A percentile compares a stretch with the other conserved stretches of the same genome.
phyloP scores from a whole-genome alignment of 2,113 vertebrate species.

The Rhodinocichla rosea region DNA sequence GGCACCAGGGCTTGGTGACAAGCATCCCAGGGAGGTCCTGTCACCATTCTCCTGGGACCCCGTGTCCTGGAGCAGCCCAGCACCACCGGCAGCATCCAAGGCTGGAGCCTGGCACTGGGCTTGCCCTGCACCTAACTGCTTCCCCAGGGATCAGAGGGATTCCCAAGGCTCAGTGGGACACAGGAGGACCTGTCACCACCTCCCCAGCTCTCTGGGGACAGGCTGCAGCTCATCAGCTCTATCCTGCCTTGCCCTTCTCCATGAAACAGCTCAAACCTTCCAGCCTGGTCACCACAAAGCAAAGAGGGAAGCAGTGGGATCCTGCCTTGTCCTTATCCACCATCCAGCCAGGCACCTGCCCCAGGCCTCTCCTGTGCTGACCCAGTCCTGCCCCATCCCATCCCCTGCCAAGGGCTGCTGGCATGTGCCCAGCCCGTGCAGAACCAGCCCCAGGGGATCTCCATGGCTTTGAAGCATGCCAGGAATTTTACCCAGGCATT shows the following conservation, averaged over 20 bases:
- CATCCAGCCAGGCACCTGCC: neutral
- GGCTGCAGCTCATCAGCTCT: neutral
- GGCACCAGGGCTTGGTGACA: neutral
- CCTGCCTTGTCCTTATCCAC: neutral
- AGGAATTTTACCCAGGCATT: neutral
- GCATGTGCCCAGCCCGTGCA: accelerated
- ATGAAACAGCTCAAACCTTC: neutral
- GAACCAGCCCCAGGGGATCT: neutral
- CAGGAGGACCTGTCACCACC: neutral
- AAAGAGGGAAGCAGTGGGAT: neutral
- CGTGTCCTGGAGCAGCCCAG: neutral
- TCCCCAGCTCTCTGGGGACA: neutral
- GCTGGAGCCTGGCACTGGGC: neutral
- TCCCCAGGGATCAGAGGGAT: neutral
- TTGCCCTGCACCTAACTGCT: neutral
- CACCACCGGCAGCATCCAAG: neutral
- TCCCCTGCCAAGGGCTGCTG: neutral
- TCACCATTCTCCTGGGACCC: accelerated
- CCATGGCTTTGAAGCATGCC: neutral
- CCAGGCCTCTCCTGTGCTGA: neutral
- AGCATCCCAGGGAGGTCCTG: neutral
- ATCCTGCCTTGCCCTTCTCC: neutral
- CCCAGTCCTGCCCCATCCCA: neutral
- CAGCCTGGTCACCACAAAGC: neutral
- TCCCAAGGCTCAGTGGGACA: accelerated